Evolutionary conservation across 2,797 vertebrate species (phyloP).

Genomic region (Hapalemur alaotrensis): DNA sequence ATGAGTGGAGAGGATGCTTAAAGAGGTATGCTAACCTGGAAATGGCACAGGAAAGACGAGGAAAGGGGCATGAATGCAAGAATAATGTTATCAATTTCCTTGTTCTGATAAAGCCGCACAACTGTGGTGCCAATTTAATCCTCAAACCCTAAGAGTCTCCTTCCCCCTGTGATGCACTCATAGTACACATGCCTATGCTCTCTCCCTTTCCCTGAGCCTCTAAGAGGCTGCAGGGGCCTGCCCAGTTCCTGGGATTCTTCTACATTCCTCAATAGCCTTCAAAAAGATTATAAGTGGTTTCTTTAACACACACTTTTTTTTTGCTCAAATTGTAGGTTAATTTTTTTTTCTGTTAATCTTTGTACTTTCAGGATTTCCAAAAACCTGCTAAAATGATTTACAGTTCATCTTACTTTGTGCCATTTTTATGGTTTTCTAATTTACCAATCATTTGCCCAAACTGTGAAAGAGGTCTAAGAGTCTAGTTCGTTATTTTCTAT

Average conservation of each 20-base stretch:
- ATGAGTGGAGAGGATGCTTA: neutral
- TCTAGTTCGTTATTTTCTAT: conserved; percentile 34
- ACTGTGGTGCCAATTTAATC: neutral
- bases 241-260: neutral
- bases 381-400: neutral
- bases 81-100: neutral
- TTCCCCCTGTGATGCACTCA: rapidly evolving
- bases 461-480: neutral
- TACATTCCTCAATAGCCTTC: neutral
- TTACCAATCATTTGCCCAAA: neutral
- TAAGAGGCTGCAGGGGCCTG: neutral
- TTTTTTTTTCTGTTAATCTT: neutral
- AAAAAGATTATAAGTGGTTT: neutral
- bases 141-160: neutral
- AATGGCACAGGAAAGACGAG: neutral
- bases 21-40: neutral
- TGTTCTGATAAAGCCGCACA: neutral
- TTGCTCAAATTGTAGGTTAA: neutral
- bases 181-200: rapidly evolving
- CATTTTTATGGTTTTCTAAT: conserved; percentile 34
- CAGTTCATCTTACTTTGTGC: neutral
- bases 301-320: neutral
- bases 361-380: conserved; percentile 8
- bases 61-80: neutral
- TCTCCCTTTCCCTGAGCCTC: neutral